These are phyloP conservation scores for Muscicapa adusta DNA, from an alignment of 2,113 vertebrate species.

Conservation along the genomic window DNA sequence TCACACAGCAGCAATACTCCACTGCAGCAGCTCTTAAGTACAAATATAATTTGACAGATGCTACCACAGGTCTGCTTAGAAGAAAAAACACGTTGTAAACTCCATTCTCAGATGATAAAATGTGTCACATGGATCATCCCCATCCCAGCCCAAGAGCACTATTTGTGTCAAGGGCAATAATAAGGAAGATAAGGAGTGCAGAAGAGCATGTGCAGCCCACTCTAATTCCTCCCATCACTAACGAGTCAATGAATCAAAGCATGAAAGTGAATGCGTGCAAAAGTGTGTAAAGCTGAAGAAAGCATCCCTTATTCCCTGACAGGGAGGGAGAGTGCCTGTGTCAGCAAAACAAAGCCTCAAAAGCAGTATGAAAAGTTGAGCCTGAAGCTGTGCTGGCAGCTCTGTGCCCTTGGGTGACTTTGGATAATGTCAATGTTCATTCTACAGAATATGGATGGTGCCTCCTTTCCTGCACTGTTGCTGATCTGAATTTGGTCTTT, in stretches of 20 bases:
- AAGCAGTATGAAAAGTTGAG: not conserved
- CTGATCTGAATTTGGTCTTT: not conserved
- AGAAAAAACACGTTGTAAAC: not conserved
- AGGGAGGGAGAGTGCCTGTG: not conserved
- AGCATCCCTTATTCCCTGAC: not conserved
- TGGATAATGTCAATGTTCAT: not conserved
- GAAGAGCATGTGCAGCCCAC: not conserved
- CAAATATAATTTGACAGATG: not conserved
- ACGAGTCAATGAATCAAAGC: not conserved
- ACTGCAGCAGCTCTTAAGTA: not conserved
- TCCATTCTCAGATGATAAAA: not conserved
- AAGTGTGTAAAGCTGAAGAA: not conserved
- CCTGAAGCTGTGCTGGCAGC: not conserved
- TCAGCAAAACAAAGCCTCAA: not conserved
- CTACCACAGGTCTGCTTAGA: not conserved
- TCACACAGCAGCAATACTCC: not conserved
- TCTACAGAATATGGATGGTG: not conserved
- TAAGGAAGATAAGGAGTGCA: not conserved
- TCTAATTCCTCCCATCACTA: not conserved
- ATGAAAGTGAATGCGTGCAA: not conserved
- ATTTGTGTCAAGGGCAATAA: conserved; percentile 32
- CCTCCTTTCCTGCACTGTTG: not conserved
- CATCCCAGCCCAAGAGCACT: not conserved
- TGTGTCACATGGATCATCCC: not conserved
- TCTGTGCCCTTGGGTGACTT: not conserved